phyloP scores from a whole-genome alignment of 2,888 invertebrate genomes.

The Aporophyla nigra region DNA sequence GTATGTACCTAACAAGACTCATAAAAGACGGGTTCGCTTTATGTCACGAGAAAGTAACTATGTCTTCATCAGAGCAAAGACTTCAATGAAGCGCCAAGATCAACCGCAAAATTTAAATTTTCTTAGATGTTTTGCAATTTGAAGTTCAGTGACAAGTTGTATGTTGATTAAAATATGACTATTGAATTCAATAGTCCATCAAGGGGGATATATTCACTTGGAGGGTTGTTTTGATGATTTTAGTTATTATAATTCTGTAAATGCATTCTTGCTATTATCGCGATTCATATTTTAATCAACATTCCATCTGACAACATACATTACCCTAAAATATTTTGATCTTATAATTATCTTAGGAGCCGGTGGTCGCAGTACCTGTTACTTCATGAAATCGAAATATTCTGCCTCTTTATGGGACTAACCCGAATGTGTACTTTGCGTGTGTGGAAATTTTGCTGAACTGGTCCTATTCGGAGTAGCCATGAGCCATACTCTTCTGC shows the following conservation, averaged over 20 bases:
- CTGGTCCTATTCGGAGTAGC: background rate
- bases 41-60: background rate
- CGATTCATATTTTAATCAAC: too few species aligned
- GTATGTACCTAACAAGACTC: background rate
- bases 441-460: background rate
- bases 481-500: background rate
- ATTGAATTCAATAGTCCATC: too few species aligned
- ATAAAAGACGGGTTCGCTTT: background rate
- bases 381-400: background rate
- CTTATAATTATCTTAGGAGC: background rate
- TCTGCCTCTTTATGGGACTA: background rate
- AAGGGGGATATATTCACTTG: too few species aligned
- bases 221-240: too few species aligned
- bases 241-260: too few species aligned
- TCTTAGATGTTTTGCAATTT: too few species aligned
- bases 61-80: background rate
- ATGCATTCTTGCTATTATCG: too few species aligned
- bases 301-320: too few species aligned
- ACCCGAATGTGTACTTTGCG: too few species aligned
- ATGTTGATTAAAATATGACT: too few species aligned
- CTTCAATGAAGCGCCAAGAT: background rate
- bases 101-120: too few species aligned
- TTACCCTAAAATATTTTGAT: background rate
- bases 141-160: too few species aligned
- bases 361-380: background rate